phyloP scores from a whole-genome alignment of 2,797 vertebrate genomes.

The Lagodon rhomboides region DNA sequence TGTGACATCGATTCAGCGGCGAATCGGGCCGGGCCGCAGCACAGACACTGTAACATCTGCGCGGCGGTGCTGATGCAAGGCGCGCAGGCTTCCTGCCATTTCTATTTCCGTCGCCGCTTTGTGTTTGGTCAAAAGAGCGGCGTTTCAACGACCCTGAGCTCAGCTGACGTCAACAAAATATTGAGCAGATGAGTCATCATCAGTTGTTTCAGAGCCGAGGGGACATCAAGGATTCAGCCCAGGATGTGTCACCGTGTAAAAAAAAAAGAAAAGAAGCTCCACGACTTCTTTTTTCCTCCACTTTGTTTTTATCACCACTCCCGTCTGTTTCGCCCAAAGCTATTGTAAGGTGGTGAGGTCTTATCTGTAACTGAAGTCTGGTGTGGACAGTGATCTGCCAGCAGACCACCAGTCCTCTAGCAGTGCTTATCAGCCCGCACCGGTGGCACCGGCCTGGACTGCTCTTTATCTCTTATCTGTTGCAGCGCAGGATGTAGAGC shows the following conservation, averaged over 20 bases:
- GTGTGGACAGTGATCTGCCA: conserved; percentile 65
- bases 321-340: conserved; percentile 51
- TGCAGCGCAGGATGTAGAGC: conserved; percentile 61
- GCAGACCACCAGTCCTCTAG: conserved; percentile 49
- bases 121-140: conserved; percentile 5
- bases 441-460: conserved; percentile 45
- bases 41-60: neutral
- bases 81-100: conserved; percentile 2
- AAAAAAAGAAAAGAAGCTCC: neutral
- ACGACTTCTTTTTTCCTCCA: conserved; percentile 32
- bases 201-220: conserved; percentile 2
- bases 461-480: conserved; percentile 75
- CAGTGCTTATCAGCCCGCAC: conserved; percentile 70
- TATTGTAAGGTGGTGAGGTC: conserved; percentile 49
- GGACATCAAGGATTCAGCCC: neutral
- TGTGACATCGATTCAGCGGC: conserved; percentile 29
- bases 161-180: conserved; percentile 7
- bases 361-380: conserved; percentile 73
- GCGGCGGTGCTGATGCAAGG: neutral
- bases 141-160: neutral
- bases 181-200: conserved; percentile 4
- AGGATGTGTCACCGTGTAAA: neutral
- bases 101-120: neutral
- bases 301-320: conserved; percentile 29
- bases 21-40: conserved; percentile 5